Percentiles rank a stretch among this genome's conserved stretches.
Conservation (phyloP, 2,113 vertebrate genomes). For the Zeus faber region DNA sequence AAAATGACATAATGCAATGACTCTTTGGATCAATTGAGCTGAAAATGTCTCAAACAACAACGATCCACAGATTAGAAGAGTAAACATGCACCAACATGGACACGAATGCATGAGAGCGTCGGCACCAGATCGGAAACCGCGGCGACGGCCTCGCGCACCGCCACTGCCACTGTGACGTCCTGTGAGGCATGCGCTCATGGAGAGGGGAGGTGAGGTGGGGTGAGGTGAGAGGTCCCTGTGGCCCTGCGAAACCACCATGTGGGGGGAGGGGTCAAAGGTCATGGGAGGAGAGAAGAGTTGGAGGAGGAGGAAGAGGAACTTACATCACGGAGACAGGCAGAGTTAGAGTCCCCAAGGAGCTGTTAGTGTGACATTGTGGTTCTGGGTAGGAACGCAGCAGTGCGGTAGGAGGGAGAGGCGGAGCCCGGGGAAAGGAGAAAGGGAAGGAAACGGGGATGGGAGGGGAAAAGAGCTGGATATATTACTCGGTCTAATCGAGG, state of each 20-base stretch:
- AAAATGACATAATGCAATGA: slow-evolving; percentile 29
- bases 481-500: slow-evolving; percentile 47
- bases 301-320: slow-evolving; percentile 83
- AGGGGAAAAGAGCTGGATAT: slow-evolving; percentile 51
- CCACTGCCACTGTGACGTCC: slow-evolving; percentile 54
- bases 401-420: slow-evolving; percentile 71
- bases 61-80: slow-evolving; percentile 29
- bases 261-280: slow-evolving; percentile 25
- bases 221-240: slow-evolving; percentile 55
- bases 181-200: slow-evolving; percentile 69
- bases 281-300: slow-evolving; percentile 54
- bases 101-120: slow-evolving; percentile 43
- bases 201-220: slow-evolving; percentile 17
- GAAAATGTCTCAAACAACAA: slow-evolving; percentile 25
- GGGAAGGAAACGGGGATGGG: slow-evolving; percentile 17
- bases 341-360: slow-evolving; percentile 98
- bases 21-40: slow-evolving; percentile 28
- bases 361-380: slow-evolving; percentile 99
- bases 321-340: slow-evolving; percentile 93
- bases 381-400: slow-evolving; percentile 90
- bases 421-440: slow-evolving; percentile 28
- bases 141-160: slow-evolving; percentile 38
- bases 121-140: slow-evolving; percentile 38
- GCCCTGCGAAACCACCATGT: slow-evolving; percentile 48
- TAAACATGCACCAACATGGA: slow-evolving; percentile 47